phyloP scores from a whole-genome alignment of 2,888 invertebrate species.

The Drosophila acutilabella region DNA sequence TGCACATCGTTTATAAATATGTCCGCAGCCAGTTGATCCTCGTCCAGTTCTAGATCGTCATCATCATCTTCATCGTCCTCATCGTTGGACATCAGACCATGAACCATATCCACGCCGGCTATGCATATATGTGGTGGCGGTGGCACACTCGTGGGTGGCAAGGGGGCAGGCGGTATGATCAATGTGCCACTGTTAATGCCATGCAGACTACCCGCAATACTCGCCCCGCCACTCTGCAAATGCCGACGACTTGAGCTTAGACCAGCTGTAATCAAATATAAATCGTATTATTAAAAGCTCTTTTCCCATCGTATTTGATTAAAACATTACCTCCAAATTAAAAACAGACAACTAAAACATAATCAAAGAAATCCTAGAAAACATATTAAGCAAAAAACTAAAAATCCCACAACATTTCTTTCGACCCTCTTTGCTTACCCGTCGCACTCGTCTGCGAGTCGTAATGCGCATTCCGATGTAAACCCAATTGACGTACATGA shows the following conservation, averaged over 20 bases:
- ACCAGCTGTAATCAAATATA: constrained; percentile 65
- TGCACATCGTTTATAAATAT: constrained; percentile 84
- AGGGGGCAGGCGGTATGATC: constrained; percentile 85
- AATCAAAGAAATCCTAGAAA: constrained; percentile 71
- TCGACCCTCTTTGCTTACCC: constrained; percentile 71
- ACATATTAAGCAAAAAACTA: constrained; percentile 31
- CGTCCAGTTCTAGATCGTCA: constrained; percentile 79
- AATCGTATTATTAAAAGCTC: neutral
- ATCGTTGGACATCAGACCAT: constrained; percentile 79
- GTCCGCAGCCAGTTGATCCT: constrained; percentile 80
- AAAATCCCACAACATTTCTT: neutral
- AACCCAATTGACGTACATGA: constrained; percentile 84
- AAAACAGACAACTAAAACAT: constrained; percentile 25
- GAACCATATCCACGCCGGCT: constrained; percentile 81
- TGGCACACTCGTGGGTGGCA: constrained; percentile 85
- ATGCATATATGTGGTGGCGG: constrained; percentile 85
- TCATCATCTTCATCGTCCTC: constrained; percentile 81
- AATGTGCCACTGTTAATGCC: constrained; percentile 84
- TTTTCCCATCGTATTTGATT: neutral
- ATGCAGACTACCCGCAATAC: constrained; percentile 85
- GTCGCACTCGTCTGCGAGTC: constrained; percentile 85
- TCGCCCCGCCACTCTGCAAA: constrained; percentile 84
- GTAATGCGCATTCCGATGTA: constrained; percentile 85
- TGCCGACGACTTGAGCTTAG: constrained; percentile 85
- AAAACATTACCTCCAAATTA: constrained; percentile 52